A percentile compares a stretch with the other conserved stretches of the same genome.
phyloP scores from a whole-genome alignment of 2,113 vertebrate species.

The Leiothrix lutea region DNA sequence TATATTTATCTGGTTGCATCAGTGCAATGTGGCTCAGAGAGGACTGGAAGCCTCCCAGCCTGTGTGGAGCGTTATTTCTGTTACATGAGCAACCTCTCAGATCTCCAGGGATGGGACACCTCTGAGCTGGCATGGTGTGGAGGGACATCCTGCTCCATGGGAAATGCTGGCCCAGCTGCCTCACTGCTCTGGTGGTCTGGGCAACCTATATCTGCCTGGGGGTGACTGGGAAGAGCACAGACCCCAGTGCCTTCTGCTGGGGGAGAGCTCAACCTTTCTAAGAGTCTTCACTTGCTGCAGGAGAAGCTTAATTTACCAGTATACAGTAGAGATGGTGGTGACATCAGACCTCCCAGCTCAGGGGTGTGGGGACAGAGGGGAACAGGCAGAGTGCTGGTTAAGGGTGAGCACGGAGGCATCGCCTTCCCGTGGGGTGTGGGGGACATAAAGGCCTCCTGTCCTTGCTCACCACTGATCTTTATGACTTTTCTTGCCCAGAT shows the following conservation, averaged over 20 bases:
- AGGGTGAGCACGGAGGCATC: neutral
- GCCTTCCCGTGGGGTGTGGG: neutral
- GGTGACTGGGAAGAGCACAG: neutral
- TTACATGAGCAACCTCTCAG: slow-evolving; percentile 61
- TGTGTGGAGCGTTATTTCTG: slow-evolving; percentile 67
- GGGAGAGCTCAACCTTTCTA: neutral
- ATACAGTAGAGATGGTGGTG: neutral
- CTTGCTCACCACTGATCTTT: neutral
- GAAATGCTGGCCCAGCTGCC: neutral
- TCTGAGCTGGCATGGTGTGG: neutral
- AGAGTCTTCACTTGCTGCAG: neutral
- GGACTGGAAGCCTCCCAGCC: slow-evolving; percentile 45
- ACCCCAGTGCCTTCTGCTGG: neutral
- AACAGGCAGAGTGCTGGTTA: neutral
- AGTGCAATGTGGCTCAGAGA: slow-evolving; percentile 34
- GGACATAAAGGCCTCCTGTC: neutral
- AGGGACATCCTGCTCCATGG: neutral
- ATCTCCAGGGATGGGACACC: neutral
- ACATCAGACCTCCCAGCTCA: neutral
- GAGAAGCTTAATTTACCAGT: neutral
- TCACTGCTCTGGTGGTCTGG: neutral
- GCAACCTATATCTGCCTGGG: neutral
- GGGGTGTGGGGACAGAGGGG: accelerated
- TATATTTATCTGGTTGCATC: slow-evolving; percentile 51
- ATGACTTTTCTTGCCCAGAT: slow-evolving; percentile 56